Percentiles rank a stretch among this genome's conserved stretches.
These are phyloP conservation scores for Microctonus hyperodae DNA, from an alignment of 2,888 invertebrate species.

Conservation along the genomic window DNA sequence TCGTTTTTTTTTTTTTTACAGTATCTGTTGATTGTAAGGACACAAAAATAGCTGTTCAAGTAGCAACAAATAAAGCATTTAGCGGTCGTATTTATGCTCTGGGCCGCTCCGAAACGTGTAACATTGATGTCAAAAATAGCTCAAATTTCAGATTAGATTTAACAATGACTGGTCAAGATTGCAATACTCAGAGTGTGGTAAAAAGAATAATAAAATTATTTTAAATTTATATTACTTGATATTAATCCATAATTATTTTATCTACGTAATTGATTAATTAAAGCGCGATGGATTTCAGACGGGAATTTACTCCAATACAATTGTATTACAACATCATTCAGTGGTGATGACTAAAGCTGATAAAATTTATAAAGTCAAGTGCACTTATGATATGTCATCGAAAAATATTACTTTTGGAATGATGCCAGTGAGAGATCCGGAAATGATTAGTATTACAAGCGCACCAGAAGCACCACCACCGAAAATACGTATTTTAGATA, in stretches of 20 bases:
- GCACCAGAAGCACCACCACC: constrained; percentile 95
- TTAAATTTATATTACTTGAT: background rate
- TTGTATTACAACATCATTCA: constrained; percentile 93
- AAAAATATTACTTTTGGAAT: constrained; percentile 97
- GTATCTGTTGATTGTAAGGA: constrained; percentile 95
- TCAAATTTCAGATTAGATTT: constrained; percentile 91
- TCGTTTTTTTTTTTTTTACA: no score
- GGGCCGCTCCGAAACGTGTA: constrained; percentile 93
- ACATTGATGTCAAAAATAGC: constrained; percentile 91
- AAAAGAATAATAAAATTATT: constrained; percentile 43
- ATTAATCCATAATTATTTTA: background rate
- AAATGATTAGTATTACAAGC: constrained; percentile 95
- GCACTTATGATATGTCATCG: constrained; percentile 95
- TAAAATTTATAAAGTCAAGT: constrained; percentile 95
- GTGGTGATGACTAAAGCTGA: constrained; percentile 97
- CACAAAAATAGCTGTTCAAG: constrained; percentile 90
- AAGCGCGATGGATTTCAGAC: constrained; percentile 70
- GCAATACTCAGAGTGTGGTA: constrained; percentile 95
- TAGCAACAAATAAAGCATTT: constrained; percentile 92
- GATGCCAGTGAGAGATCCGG: constrained; percentile 96
- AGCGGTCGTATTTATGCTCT: constrained; percentile 94
- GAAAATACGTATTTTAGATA: constrained; percentile 89
- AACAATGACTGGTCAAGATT: constrained; percentile 93
- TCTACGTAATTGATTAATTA: constrained; percentile 24
- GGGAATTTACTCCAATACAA: constrained; percentile 93